phyloP scores from a whole-genome alignment of 30 jellyfish, hydroid and myxozoan species.

The Aurelia aurita region DNA sequence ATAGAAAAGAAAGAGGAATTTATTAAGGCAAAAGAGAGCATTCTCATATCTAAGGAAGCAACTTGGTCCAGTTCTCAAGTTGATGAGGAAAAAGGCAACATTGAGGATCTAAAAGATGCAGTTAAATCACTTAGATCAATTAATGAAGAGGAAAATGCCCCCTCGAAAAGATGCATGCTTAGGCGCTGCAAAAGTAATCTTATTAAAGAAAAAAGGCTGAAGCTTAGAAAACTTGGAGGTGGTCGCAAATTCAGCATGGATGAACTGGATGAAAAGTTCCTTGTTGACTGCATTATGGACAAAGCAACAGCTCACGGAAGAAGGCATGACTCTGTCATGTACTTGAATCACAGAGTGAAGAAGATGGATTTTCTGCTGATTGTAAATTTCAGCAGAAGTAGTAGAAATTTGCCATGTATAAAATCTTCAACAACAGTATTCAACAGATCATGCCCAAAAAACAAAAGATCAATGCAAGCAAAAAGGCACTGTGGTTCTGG shows the following conservation, averaged over 20 bases:
- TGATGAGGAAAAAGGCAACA: not conserved
- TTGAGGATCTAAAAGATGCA: not conserved
- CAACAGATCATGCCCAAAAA: constrained; percentile 29
- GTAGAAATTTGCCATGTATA: constrained; percentile 18
- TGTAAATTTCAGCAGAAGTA: constrained; percentile 30
- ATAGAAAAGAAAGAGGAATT: not conserved
- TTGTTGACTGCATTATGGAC: constrained; percentile 33
- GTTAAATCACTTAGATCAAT: not conserved
- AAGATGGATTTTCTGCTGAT: constrained; percentile 30
- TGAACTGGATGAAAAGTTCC: constrained; percentile 34
- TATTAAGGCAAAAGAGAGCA: not conserved
- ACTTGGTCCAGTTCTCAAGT: not conserved
- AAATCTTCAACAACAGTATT: constrained; percentile 50
- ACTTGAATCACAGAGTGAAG: constrained; percentile 44
- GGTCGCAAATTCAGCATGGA: constrained; percentile 60
- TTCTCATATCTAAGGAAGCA: not conserved
- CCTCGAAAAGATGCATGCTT: constrained; percentile 3
- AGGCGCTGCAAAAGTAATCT: constrained; percentile 10
- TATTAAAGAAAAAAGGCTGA: constrained; percentile 16
- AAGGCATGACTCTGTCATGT: constrained; percentile 31
- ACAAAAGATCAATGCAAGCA: constrained; percentile 46
- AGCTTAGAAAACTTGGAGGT: constrained; percentile 43
- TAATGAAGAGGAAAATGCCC: not conserved
- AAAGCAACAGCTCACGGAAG: constrained; percentile 74
- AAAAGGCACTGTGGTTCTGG: constrained; percentile 35